Percentiles rank a stretch among this genome's conserved stretches.
Conservation (phyloP, 2,797 vertebrate species). For the Pantherophis vulpinus region DNA sequence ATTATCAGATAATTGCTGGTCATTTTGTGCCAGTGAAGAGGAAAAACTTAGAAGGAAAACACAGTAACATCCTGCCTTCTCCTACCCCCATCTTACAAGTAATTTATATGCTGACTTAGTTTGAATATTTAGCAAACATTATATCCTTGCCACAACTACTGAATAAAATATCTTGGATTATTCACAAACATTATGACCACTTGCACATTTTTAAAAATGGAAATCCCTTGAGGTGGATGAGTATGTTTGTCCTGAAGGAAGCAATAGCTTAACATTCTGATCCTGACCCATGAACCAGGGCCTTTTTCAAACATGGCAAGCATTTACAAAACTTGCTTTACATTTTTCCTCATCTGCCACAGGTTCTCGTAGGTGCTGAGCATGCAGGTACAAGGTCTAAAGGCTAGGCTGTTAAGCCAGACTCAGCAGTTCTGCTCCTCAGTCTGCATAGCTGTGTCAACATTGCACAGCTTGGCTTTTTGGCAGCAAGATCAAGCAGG, state of each 20-base stretch:
- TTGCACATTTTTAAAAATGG: neutral
- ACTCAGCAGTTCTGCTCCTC: constrained; percentile 3
- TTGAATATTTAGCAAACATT: neutral
- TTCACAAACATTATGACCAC: neutral
- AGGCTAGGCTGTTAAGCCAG: neutral
- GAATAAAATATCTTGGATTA: neutral
- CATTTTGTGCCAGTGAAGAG: neutral
- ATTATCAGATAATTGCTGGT: neutral
- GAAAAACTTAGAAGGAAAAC: neutral
- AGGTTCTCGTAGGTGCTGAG: neutral
- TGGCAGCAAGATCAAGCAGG: rapidly evolving
- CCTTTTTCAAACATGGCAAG: neutral
- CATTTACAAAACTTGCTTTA: neutral
- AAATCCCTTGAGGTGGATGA: neutral
- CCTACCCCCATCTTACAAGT: neutral
- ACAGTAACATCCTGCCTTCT: neutral
- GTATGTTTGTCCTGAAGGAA: neutral
- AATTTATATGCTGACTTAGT: neutral
- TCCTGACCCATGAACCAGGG: neutral
- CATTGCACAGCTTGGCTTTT: neutral
- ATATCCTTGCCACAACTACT: neutral
- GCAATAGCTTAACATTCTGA: neutral
- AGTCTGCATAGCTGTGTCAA: constrained; percentile 8
- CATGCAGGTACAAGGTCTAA: constrained; percentile 22
- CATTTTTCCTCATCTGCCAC: neutral